A percentile compares a stretch with the other conserved stretches of the same genome.
These are phyloP conservation scores for Ophthalmotilapia sp. DNA, from an alignment of 2,113 vertebrate species.

Conservation along the genomic window DNA sequence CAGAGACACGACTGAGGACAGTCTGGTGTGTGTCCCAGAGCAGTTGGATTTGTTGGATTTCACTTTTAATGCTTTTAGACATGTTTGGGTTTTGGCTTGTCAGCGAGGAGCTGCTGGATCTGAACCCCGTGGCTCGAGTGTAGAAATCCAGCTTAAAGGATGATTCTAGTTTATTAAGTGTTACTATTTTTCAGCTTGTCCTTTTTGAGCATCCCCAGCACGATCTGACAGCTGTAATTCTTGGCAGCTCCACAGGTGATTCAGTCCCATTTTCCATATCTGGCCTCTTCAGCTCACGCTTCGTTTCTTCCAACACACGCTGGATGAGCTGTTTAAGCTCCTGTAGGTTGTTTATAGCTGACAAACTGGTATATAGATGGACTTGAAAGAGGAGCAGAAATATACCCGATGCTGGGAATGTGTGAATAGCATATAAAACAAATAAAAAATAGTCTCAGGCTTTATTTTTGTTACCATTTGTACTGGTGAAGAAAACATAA, in stretches of 20 bases:
- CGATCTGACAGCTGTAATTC: background rate
- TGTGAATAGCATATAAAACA: background rate
- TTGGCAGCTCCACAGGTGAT: background rate
- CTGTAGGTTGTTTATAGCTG: background rate
- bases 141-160: constrained; percentile 6
- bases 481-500: background rate
- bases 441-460: background rate
- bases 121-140: background rate
- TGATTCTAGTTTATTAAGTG: background rate
- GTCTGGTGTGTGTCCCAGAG: background rate
- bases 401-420: background rate
- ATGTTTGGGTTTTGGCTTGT: background rate
- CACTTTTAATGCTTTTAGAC: background rate
- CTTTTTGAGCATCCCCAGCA: background rate
- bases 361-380: background rate
- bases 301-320: background rate
- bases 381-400: background rate
- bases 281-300: background rate
- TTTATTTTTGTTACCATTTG: background rate
- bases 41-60: background rate
- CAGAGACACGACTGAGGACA: background rate
- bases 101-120: background rate
- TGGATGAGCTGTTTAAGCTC: background rate
- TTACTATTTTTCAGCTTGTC: background rate
- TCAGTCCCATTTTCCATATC: background rate